phyloP scores from a whole-genome alignment of 2,888 invertebrate genomes.

The Limnephilus rhombicus region DNA sequence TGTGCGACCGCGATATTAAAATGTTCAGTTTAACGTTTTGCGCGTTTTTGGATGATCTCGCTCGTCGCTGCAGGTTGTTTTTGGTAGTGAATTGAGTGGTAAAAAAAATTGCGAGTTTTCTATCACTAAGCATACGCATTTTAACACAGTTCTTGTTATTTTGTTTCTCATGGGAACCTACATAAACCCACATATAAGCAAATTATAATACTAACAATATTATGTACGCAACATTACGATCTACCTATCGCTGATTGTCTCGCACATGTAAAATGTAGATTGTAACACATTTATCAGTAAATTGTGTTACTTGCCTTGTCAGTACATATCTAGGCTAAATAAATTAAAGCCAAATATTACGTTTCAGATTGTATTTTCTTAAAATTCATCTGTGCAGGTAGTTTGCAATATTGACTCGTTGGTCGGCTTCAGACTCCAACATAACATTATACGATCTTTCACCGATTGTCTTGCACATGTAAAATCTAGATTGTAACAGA shows the following conservation, averaged over 20 bases:
- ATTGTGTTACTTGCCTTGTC: neutral
- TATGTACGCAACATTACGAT: neutral
- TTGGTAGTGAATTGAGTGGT: constrained; percentile 11
- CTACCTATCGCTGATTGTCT: neutral
- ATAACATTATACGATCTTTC: too few relatives aligned
- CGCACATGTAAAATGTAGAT: neutral
- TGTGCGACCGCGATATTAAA: neutral
- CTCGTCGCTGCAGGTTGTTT: constrained; percentile 18
- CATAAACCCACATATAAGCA: neutral
- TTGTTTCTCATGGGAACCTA: neutral
- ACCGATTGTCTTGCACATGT: neutral
- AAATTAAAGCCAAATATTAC: neutral
- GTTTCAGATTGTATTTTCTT: neutral
- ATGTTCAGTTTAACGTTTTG: neutral
- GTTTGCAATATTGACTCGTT: neutral
- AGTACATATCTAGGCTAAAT: neutral
- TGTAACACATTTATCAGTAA: constrained; percentile 13
- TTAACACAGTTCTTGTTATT: neutral
- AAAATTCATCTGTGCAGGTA: neutral
- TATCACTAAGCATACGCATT: constrained; percentile 8
- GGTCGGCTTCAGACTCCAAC: constrained; percentile 1
- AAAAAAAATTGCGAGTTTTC: constrained; percentile 13
- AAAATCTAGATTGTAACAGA: neutral
- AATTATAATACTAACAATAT: neutral
- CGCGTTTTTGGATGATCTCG: constrained; percentile 9